Evolutionary conservation across 1,140 invertebrate genomes (phyloP), one percentile per base, ranked within the genome.

Genomic region (Diorhabda carinulata): DNA sequence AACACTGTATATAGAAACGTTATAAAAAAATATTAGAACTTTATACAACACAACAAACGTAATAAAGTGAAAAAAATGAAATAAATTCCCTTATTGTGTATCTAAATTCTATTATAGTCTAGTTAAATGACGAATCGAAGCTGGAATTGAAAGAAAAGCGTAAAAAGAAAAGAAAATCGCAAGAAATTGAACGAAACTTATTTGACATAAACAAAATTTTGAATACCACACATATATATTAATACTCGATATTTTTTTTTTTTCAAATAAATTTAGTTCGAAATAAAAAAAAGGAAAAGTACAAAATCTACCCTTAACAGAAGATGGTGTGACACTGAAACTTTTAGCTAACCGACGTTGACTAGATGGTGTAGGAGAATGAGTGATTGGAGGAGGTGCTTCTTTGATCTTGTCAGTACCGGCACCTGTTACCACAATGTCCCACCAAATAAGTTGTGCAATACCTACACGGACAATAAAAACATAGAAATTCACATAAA

Each of bases 261-360:
- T 4, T 52, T 52, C 2, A 8, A 52, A n/a, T 52, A 52, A 52
- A 52, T 52, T 52, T n/a, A 52, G 47, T 52, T 52, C 47, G n/a
- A 8, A 6, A 52, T n/a, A 8, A 52, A 52, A 25, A 25, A 25
- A 25, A 52, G 47, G n/a, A 52, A 52, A 52, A 52, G 47, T 70
- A 57, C 45, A 58, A 71, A 72, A 76, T 67, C 68, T 76, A 78
- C 78, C 80, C 78, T 81, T 82, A 69, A 72, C 85, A 73, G 88
- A 84, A 76, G 89, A 89, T 74, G 89, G 87, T 75, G 89, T 86
- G 75, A 93, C 91, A 83, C 91, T 93, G 87, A 94, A 94, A 84
- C 91, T 94, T 86, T 95, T 94, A 72, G 92, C 92, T 77, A 94
- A 87, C 76, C 92, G 87, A 73, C 92, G 87, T 81, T 92, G 91